Base-by-base conservation (phyloP, 1,140 invertebrate genomes). In the Trichogramma pretiosum region DNA sequence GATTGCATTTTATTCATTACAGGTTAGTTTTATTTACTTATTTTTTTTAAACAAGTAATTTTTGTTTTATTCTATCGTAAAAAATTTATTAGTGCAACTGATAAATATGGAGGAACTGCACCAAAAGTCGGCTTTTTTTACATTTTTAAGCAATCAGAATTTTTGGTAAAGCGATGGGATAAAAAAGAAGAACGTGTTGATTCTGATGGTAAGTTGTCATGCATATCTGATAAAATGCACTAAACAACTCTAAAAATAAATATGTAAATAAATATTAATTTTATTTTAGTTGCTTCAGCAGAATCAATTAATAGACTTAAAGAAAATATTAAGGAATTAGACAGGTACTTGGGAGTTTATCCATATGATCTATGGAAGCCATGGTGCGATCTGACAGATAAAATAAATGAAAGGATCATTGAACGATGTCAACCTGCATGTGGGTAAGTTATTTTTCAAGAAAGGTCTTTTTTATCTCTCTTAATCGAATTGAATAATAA, bases 1-100 rank as follows among this genome's bases (percentile, higher is more conserved):
- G 96, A 16, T 68, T 97, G 45, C 96, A 99, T 73, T 98, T 88
- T 64, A 74, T 98, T 8, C 89, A 92, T 71, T 96, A 89, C 64
- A 93, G 89, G 69, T 70, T 58, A 43, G 24, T 16, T 33, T n/a
- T 3, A 21, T 9, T 34, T 14, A 36, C 3, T 21, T 4, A 49
- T 43, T 23, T 26, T 34, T 10, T 44, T n/a, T n/a, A n/a, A n/a
- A n/a, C n/a, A n/a, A n/a, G n/a, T n/a, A n/a, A n/a, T n/a, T n/a
- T n/a, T n/a, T n/a, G n/a, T n/a, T n/a, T n/a, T n/a, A n/a, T n/a
- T n/a, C n/a, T n/a, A n/a, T n/a, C n/a, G n/a, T n/a, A n/a, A n/a
- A 23, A 33, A 46, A 33, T 49, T 8, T 50, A 57, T 49, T 58
- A 83, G 80, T 65, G 73, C 77, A 13, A 64, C 69, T 1, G 72